Percentiles rank a stretch among this genome's conserved stretches.
Conservation (phyloP, 2,797 vertebrate genomes). For the Spheniscus humboldti region DNA sequence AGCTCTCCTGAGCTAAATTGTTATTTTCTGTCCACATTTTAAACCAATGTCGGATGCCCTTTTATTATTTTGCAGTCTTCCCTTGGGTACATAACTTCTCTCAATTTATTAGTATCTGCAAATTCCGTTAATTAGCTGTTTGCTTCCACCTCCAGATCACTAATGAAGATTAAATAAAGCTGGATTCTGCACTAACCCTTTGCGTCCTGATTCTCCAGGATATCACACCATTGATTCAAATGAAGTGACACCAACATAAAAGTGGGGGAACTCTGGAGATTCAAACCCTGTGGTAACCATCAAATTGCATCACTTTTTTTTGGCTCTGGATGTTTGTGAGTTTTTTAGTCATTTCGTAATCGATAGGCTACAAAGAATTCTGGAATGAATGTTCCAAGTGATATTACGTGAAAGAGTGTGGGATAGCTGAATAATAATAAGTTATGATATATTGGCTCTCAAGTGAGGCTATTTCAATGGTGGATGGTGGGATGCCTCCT, state of each 20-base stretch:
- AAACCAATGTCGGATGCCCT: slow-evolving; percentile 3
- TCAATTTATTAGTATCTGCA: slow-evolving; percentile 64
- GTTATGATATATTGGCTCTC: neutral
- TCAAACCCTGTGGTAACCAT: neutral
- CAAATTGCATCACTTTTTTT: neutral
- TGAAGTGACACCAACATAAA: neutral
- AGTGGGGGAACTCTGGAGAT: neutral
- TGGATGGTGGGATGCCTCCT: neutral
- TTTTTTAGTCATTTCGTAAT: neutral
- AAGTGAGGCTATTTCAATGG: neutral
- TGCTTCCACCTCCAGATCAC: slow-evolving; percentile 47
- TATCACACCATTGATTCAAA: neutral
- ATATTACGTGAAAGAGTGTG: neutral
- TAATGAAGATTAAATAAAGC: slow-evolving; percentile 61
- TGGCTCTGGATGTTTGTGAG: neutral
- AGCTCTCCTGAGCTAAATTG: slow-evolving; percentile 4
- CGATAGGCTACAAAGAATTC: neutral
- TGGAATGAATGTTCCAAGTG: neutral
- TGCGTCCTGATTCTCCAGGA: neutral
- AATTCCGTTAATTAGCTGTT: slow-evolving; percentile 56
- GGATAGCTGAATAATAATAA: neutral
- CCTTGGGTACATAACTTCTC: slow-evolving; percentile 16
- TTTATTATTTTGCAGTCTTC: slow-evolving; percentile 54
- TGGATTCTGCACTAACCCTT: slow-evolving; percentile 21
- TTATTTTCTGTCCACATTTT: slow-evolving; percentile 39